Conservation (phyloP, 2,797 vertebrate species). For the Bryconaethiops microstoma region DNA sequence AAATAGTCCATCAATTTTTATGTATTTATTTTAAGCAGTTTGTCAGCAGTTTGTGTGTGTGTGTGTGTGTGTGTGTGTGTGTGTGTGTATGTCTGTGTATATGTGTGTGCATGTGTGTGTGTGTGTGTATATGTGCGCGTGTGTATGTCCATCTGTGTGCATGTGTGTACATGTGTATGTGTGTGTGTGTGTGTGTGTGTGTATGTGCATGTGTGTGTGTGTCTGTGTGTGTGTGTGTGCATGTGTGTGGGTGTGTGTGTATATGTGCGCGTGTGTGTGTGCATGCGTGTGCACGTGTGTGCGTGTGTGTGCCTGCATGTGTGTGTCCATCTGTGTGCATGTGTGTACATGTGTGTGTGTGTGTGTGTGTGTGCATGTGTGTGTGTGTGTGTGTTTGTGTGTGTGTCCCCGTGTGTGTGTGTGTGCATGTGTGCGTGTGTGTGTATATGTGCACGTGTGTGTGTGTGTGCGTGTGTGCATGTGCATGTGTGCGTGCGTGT, state of each 20-base stretch:
- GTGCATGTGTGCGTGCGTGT: conserved; percentile 19
- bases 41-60: background rate
- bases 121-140: conserved; percentile 28
- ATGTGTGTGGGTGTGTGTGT: too few relatives aligned
- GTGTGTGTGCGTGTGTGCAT: conserved; percentile 16
- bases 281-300: too few relatives aligned
- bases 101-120: conserved; percentile 16
- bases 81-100: conserved; percentile 9
- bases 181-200: too few relatives aligned
- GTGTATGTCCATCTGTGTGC: conserved; percentile 17
- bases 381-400: conserved; percentile 13
- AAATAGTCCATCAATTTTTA: background rate
- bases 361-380: conserved; percentile 15
- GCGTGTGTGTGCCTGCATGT: background rate
- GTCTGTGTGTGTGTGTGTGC: background rate
- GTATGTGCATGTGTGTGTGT: too few relatives aligned
- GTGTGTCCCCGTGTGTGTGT: conserved; percentile 21
- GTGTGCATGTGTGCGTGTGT: background rate
- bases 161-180: conserved; percentile 4
- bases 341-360: conserved; percentile 22
- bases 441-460: conserved; percentile 14
- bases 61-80: background rate
- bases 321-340: background rate
- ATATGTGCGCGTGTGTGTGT: too few relatives aligned
- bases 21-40: background rate